Evolutionary conservation across 2,113 vertebrate species (phyloP), one percentile per base, ranked within the genome.

Genomic region (Microtus ochrogaster): DNA sequence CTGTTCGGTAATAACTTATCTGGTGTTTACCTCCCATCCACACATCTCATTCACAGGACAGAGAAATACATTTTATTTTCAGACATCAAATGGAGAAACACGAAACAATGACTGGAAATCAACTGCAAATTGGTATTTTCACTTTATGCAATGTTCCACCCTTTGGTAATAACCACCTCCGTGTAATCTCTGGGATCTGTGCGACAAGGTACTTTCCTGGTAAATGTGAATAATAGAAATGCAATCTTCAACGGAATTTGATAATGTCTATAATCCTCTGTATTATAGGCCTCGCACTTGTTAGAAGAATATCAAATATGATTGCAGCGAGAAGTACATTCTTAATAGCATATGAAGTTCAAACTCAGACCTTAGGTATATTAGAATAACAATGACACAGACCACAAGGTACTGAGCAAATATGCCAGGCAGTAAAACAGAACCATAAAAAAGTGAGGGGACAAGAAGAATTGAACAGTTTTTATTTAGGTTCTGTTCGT

Each of bases 51-150:
- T 72, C 55, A 55, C 11, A 91, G 88, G 41, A 94, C 83, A 91
- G 94, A 92, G 47, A 39, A 98, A 89, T 78, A 68, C 7, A 84
- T 52, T 92, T 94, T 94, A 93, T 96, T 78, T 92, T 98, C 88
- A 96, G 73, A 30, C 65, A 72, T 94, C 65, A 90, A 97, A 36
- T 96, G 84, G 84, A 95, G 93, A 94, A 97, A 94, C 63, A 86
- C 68, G 73, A 88, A 89, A 4, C 0, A 91, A n/a, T 0, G 4
- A 26, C 90, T 63, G 78, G 96, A 97, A 93, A 77, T 49, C 73
- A 77, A 70, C 78, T 91, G 12, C 66, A 93, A 97, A 58, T 90
- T 91, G 90, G 9, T 65, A 65, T 95, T 98, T 98, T 61, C 73
- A 93, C 96, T 96, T 96, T 92, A 87, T 88, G 22, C 77, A 79